Evolutionary conservation across 2,888 invertebrate species (phyloP).

Genomic region (Sacculina carcini): DNA sequence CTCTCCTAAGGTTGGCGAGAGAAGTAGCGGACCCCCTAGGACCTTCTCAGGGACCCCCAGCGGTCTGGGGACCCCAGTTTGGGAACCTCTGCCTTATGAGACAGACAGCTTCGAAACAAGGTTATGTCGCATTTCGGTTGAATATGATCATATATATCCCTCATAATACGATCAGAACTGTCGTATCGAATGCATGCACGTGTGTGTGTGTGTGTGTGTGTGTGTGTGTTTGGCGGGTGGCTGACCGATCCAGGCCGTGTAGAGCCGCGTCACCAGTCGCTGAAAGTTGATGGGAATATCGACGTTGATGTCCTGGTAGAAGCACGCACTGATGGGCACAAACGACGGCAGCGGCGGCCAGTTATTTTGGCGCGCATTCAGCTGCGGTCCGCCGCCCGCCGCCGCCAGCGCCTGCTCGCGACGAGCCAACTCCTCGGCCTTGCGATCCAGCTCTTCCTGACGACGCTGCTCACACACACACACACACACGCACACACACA

Average conservation of each 20-base stretch:
- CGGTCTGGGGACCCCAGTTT: too few species aligned
- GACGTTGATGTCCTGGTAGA: slow-evolving; percentile 96
- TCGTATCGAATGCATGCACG: neutral
- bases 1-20: too few species aligned
- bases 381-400: slow-evolving; percentile 23
- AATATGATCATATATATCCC: too few species aligned
- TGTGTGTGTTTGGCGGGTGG: too few species aligned
- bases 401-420: slow-evolving; percentile 58
- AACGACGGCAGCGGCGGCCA: slow-evolving; percentile 92
- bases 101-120: too few species aligned
- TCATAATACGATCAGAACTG: too few species aligned
- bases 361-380: slow-evolving; percentile 48
- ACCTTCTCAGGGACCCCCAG: too few species aligned
- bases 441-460: slow-evolving; percentile 69
- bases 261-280: slow-evolving; percentile 72
- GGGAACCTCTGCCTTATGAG: too few species aligned
- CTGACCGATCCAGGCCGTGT: slow-evolving; percentile 94
- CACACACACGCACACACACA: neutral
- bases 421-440: slow-evolving; percentile 62
- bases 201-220: neutral
- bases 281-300: slow-evolving; percentile 97
- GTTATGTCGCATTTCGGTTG: too few species aligned
- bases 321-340: slow-evolving; percentile 86
- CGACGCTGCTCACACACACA: slow-evolving; percentile 31
- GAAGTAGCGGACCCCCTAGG: too few species aligned